Conservation (phyloP, 2,797 vertebrate species). For the Typhlichthys subterraneus region DNA sequence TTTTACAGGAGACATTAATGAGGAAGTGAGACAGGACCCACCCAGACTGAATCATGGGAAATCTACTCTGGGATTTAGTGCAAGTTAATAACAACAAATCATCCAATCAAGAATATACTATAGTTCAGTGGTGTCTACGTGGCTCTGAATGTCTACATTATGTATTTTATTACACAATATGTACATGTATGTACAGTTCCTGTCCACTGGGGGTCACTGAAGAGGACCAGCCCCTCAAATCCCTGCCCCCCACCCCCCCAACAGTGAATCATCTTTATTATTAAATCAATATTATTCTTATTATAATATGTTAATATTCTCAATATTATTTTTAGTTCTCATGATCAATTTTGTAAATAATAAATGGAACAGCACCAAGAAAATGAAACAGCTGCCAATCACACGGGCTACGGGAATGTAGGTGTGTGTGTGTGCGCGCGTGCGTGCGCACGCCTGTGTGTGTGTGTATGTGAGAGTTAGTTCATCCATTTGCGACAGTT, state of each 20-base stretch:
- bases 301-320: constrained; percentile 15
- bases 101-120: constrained; percentile 89
- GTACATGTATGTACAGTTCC: constrained; percentile 38
- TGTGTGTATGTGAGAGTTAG: constrained; percentile 42
- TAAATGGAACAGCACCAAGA: constrained; percentile 27
- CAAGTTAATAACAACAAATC: constrained; percentile 82
- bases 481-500: constrained; percentile 99
- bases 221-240: constrained; percentile 93
- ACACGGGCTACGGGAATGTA: constrained; percentile 72
- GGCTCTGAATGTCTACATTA: constrained; percentile 78
- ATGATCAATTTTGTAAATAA: neutral
- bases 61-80: constrained; percentile 91
- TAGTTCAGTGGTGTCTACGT: constrained; percentile 83
- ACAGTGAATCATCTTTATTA: neutral
- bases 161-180: constrained; percentile 52
- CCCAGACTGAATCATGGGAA: constrained; percentile 93
- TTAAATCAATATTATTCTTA: constrained; percentile 2
- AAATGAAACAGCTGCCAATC: constrained; percentile 22
- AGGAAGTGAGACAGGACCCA: constrained; percentile 68
- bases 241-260: constrained; percentile 8
- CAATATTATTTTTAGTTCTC: neutral
- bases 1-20: constrained; percentile 96
- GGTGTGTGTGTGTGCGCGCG: constrained; percentile 16
- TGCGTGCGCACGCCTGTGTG: constrained; percentile 1
- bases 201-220: constrained; percentile 58